Conservation (phyloP, 35 echinoderm and acorn worm species). For the Eucidaris tribuloides region DNA sequence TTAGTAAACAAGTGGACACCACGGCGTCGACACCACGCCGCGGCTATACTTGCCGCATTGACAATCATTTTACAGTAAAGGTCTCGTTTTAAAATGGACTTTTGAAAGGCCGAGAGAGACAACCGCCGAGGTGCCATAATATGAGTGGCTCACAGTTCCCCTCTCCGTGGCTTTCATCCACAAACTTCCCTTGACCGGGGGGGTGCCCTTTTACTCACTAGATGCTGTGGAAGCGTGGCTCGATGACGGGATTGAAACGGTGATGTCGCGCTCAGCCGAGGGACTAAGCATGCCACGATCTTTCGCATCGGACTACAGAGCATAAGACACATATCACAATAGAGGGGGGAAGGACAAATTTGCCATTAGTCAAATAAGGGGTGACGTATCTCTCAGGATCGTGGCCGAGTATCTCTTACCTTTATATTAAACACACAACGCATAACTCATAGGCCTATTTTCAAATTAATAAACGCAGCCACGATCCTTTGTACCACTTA, state of each 20-base stretch:
- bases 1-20: slow-evolving; percentile 54
- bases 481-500: too few species aligned
- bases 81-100: not conserved
- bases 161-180: too few species aligned
- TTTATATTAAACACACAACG: too few species aligned
- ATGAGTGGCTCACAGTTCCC: too few species aligned
- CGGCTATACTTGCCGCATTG: slow-evolving; percentile 79
- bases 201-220: slow-evolving; percentile 91
- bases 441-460: too few species aligned
- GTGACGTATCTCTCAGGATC: not conserved
- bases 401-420: too few species aligned
- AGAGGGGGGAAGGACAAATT: slow-evolving; percentile 74
- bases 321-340: slow-evolving; percentile 44
- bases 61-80: slow-evolving; percentile 34
- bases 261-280: slow-evolving; percentile 41
- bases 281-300: slow-evolving; percentile 73
- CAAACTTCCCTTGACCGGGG: too few species aligned
- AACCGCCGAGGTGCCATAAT: too few species aligned
- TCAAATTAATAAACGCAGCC: too few species aligned
- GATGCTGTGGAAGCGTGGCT: slow-evolving; percentile 72
- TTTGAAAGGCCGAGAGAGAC: too few species aligned
- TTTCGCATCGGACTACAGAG: slow-evolving; percentile 79
- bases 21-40: slow-evolving; percentile 62
- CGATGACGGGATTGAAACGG: slow-evolving; percentile 50
- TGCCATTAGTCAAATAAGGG: slow-evolving; percentile 40